Evolutionary conservation across 37 sponge, comb jelly and placozoan species (phyloP).

Genomic region (Aphrocallistes beatrix): DNA sequence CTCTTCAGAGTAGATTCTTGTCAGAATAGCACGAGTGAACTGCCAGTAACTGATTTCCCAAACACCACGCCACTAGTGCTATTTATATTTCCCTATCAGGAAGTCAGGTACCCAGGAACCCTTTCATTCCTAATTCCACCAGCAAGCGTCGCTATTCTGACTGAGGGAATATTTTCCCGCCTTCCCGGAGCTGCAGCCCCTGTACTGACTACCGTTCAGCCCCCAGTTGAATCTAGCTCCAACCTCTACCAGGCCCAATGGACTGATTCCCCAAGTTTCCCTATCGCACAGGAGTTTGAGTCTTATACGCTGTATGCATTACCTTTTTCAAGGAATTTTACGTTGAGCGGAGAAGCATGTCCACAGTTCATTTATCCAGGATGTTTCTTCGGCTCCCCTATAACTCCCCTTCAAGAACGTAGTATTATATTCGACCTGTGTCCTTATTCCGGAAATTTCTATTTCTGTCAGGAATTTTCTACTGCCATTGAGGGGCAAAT

Average conservation of each 20-base stretch:
- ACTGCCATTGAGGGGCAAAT: neutral
- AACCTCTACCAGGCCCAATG: neutral
- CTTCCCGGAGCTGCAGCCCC: neutral
- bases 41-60: neutral
- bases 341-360: neutral
- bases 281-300: neutral
- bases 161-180: neutral
- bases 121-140: neutral
- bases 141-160: neutral
- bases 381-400: neutral
- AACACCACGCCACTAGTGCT: neutral
- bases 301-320: neutral
- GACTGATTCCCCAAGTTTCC: neutral
- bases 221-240: neutral
- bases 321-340: neutral
- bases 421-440: neutral
- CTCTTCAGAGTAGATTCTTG: neutral
- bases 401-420: neutral
- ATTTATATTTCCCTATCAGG: neutral
- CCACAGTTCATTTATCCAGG: neutral
- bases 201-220: neutral
- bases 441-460: neutral
- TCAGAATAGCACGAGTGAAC: neutral
- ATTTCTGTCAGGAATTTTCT: neutral
- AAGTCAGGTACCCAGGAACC: neutral